These are phyloP conservation scores for Deroplatys truncata DNA, from an alignment of 2,888 invertebrate species.

Conservation along the genomic window DNA sequence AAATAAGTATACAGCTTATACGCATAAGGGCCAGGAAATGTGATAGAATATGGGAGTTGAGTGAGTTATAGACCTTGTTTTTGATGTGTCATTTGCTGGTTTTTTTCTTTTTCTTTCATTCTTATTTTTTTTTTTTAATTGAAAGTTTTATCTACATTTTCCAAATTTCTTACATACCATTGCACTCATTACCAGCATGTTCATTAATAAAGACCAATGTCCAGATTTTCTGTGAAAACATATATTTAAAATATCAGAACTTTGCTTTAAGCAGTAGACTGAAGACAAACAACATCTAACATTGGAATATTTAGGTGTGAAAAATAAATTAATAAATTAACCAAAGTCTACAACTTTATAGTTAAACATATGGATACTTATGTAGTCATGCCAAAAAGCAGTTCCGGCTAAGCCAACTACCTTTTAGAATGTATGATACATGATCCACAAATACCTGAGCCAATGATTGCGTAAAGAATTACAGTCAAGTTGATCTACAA, in stretches of 20 bases:
- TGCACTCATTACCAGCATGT: neutral
- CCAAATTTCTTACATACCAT: no score
- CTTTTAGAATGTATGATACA: neutral
- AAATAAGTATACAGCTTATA: no score
- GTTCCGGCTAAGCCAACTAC: no score
- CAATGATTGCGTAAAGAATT: neutral
- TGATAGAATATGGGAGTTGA: no score
- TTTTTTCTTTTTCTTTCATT: no score
- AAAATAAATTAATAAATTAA: neutral
- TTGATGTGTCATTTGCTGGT: no score
- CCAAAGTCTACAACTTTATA: neutral
- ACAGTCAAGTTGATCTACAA: neutral
- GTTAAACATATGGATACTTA: neutral
- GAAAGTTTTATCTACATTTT: no score
- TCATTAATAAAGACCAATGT: neutral
- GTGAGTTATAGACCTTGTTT: no score
- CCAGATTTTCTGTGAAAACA: neutral
- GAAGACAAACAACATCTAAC: neutral
- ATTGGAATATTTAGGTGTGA: neutral
- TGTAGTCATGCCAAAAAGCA: neutral
- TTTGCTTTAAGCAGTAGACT: neutral
- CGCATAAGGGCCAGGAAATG: no score
- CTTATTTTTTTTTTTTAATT: no score
- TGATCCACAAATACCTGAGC: neutral
- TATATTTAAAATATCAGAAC: neutral